Evolutionary conservation across 2,797 vertebrate species (phyloP).

Genomic region (Eremophila alpestris): DNA sequence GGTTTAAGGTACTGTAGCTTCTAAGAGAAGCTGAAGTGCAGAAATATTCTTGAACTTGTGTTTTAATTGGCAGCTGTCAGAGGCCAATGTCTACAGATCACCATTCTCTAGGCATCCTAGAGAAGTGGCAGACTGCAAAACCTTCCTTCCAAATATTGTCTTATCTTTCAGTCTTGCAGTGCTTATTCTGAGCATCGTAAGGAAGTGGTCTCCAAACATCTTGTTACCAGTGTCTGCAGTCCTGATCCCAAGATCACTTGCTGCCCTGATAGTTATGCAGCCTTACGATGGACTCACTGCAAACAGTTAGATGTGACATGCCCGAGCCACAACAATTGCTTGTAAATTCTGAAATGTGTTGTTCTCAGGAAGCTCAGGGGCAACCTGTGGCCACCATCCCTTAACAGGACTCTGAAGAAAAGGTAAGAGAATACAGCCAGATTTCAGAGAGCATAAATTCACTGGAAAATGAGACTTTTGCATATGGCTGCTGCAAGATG

Average conservation of each 20-base stretch:
- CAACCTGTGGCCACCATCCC: not conserved
- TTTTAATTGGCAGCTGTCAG: not conserved
- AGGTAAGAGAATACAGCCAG: not conserved
- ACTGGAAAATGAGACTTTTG: not conserved
- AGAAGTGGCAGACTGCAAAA: not conserved
- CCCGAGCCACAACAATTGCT: not conserved
- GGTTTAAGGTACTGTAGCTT: not conserved
- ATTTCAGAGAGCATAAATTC: not conserved
- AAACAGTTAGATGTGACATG: not conserved
- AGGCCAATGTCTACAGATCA: accelerated
- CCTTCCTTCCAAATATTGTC: not conserved
- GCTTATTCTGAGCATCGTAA: not conserved
- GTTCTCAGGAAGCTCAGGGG: not conserved
- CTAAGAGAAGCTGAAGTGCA: not conserved
- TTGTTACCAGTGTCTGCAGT: not conserved
- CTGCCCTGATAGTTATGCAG: not conserved
- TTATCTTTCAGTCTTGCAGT: not conserved
- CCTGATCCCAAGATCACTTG: accelerated
- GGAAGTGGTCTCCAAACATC: not conserved
- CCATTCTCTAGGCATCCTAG: not conserved
- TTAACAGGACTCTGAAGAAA: not conserved
- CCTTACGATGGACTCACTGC: not conserved
- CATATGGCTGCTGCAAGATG: not conserved
- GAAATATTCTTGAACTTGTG: not conserved
- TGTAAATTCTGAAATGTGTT: not conserved